A percentile compares a stretch with the other conserved stretches of the same genome.
These are phyloP conservation scores for Lepus europaeus DNA, from an alignment of 2,113 vertebrate genomes.

Conservation along the genomic window DNA sequence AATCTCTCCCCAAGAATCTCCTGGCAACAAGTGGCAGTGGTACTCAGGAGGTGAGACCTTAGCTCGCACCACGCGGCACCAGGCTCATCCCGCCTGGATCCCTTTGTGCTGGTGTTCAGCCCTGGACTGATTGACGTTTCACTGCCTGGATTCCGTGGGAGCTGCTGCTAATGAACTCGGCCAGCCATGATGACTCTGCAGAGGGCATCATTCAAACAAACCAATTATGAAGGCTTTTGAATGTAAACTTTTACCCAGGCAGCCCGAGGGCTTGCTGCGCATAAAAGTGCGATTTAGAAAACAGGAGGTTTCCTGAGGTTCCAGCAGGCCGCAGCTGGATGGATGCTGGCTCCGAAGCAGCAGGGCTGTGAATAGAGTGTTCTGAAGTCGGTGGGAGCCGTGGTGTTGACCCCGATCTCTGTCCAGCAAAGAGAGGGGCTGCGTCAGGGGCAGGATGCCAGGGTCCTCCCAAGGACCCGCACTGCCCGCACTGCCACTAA, in stretches of 20 bases:
- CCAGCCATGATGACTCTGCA: conserved; percentile 84
- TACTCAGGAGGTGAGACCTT: accelerated
- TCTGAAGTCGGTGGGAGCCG: not conserved
- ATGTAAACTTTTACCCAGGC: conserved; percentile 87
- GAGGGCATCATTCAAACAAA: conserved; percentile 87
- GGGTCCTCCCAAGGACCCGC: too few relatives aligned
- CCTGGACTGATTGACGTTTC: conserved; percentile 74
- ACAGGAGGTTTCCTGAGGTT: conserved; percentile 86
- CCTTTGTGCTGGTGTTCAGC: not conserved
- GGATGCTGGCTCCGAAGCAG: accelerated
- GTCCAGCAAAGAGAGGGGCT: not conserved
- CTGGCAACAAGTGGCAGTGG: accelerated
- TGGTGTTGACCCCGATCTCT: accelerated
- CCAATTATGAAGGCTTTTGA: conserved; percentile 87
- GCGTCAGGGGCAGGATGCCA: not conserved
- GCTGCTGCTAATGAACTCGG: conserved; percentile 84
- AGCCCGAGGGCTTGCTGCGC: conserved; percentile 87
- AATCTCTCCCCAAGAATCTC: too few relatives aligned
- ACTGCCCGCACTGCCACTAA: not conserved
- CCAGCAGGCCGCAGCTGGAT: not conserved
- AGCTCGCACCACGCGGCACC: accelerated
- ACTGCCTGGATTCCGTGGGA: conserved; percentile 83
- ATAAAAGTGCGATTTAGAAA: conserved; percentile 88
- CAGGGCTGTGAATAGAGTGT: not conserved
- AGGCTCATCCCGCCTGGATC: not conserved